Evolutionary conservation across 2,113 vertebrate genomes (phyloP).

Genomic region (Rhizomys pruinosus): DNA sequence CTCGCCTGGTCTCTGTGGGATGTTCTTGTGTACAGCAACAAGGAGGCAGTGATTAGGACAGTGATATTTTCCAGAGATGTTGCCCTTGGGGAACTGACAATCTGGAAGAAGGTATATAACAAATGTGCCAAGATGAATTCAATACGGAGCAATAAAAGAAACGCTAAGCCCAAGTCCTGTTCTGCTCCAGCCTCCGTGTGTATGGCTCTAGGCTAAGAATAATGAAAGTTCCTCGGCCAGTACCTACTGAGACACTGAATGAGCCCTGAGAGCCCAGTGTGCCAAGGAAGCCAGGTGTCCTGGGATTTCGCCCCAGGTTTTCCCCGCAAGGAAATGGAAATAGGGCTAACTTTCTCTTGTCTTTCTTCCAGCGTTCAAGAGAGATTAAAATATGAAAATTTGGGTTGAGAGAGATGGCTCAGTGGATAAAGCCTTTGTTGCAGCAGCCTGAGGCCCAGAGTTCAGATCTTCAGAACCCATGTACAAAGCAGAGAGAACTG

Average conservation of each 20-base stretch:
- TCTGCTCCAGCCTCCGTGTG: conserved; percentile 9
- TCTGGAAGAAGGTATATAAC: conserved; percentile 66
- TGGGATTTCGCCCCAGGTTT: neutral
- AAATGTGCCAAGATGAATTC: conserved; percentile 64
- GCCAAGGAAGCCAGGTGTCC: neutral
- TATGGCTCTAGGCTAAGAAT: neutral
- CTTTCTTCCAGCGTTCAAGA: neutral
- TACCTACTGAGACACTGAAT: neutral
- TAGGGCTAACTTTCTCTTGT: neutral
- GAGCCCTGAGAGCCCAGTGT: neutral
- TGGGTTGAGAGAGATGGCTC: neutral
- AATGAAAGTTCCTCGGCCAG: neutral
- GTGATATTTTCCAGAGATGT: conserved; percentile 71
- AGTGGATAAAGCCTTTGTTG: neutral
- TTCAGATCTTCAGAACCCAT: neutral
- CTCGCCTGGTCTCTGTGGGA: conserved; percentile 8
- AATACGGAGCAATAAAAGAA: conserved; percentile 54
- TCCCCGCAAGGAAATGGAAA: neutral
- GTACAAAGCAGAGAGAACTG: too few species aligned
- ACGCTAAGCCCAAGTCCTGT: neutral
- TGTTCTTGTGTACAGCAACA: neutral
- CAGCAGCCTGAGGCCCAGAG: neutral
- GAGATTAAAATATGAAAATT: conserved; percentile 16
- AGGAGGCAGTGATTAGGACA: conserved; percentile 52
- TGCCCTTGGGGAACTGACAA: conserved; percentile 69